Evolutionary conservation across 2,113 vertebrate species (phyloP).

Genomic region (Nibea coibor): DNA sequence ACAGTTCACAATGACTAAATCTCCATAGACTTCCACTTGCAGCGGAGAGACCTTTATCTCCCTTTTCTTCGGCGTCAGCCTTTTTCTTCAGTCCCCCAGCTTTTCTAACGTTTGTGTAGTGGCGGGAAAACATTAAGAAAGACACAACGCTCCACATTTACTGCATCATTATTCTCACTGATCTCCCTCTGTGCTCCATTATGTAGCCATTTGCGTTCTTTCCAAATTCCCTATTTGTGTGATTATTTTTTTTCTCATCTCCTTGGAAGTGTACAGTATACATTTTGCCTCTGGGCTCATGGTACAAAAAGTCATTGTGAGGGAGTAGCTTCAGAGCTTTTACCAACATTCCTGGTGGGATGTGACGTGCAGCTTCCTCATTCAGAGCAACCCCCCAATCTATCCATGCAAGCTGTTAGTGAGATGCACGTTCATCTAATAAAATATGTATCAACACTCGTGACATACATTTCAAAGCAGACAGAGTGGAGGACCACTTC

Average conservation of each 20-base stretch:
- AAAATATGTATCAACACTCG: constrained; percentile 65
- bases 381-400: constrained; percentile 26
- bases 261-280: background rate
- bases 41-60: constrained; percentile 15
- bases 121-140: constrained; percentile 29
- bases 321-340: background rate
- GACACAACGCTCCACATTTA: constrained; percentile 12
- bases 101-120: constrained; percentile 2
- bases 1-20: constrained; percentile 31
- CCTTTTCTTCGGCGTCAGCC: constrained; percentile 14
- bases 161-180: constrained; percentile 51
- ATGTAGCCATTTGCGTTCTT: constrained; percentile 12
- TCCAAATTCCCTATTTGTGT: constrained; percentile 26
- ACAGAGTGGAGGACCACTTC: constrained; percentile 16
- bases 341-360: background rate
- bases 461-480: constrained; percentile 73
- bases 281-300: constrained; percentile 1
- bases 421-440: constrained; percentile 39
- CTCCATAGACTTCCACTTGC: constrained; percentile 16
- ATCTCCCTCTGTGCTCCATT: constrained; percentile 41
- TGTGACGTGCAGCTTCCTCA: background rate
- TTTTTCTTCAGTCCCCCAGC: constrained; percentile 8
- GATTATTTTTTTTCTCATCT: constrained; percentile 29
- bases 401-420: constrained; percentile 42
- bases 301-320: background rate